Evolutionary conservation across 2,113 vertebrate species (phyloP).

Genomic region (Gyps fulvus): DNA sequence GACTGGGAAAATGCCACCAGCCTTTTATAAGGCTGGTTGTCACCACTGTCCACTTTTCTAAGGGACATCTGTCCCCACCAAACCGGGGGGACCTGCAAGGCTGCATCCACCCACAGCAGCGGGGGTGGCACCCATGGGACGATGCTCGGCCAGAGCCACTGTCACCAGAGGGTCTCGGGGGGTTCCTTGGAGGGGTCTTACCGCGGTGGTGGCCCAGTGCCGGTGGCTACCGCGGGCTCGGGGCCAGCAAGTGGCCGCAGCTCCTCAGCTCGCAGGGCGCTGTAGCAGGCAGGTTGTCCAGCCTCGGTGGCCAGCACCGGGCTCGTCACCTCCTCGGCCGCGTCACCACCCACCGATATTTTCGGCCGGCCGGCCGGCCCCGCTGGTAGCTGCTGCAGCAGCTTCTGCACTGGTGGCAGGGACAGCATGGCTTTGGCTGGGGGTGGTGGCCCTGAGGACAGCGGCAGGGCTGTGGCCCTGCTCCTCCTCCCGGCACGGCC

Average conservation of each 20-base stretch:
- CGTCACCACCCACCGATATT: slow-evolving; percentile 14
- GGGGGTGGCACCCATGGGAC: neutral
- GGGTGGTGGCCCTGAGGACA: neutral
- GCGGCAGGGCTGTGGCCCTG: neutral
- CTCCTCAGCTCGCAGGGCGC: slow-evolving; percentile 84
- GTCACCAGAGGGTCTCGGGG: rapidly evolving
- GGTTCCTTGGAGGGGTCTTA: slow-evolving; percentile 64
- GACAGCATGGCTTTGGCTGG: slow-evolving; percentile 3
- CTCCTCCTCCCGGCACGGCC: neutral
- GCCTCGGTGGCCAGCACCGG: slow-evolving; percentile 82
- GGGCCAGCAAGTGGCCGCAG: slow-evolving; percentile 77
- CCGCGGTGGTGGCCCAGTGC: slow-evolving; percentile 74
- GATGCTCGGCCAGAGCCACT: neutral
- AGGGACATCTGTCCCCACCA: neutral
- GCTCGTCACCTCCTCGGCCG: slow-evolving; percentile 80
- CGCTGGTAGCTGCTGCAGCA: slow-evolving; percentile 84
- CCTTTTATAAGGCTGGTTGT: neutral
- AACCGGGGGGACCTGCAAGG: neutral
- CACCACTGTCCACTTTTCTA: neutral
- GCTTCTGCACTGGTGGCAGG: slow-evolving; percentile 82
- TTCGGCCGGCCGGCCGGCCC: slow-evolving; percentile 68
- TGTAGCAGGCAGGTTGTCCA: slow-evolving; percentile 84
- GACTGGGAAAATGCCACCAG: neutral
- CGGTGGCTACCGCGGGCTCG: slow-evolving; percentile 24
- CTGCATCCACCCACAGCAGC: neutral